These are phyloP conservation scores for Laticauda laticaudata DNA, from an alignment of 2,113 vertebrate genomes.

Conservation along the genomic window DNA sequence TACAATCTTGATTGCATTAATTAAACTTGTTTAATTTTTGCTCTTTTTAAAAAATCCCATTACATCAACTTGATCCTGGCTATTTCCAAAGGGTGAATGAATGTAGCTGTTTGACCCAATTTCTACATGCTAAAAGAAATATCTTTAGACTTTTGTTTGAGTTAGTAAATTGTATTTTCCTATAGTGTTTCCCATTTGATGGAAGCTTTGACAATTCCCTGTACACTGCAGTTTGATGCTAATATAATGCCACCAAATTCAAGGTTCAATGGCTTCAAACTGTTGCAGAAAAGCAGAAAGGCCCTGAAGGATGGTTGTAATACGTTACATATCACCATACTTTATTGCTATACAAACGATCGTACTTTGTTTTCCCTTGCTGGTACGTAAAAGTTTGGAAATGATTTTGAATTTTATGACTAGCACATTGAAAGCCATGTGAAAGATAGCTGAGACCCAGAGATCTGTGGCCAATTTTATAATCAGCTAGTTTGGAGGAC, in stretches of 20 bases:
- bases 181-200: background rate
- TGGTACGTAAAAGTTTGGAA: background rate
- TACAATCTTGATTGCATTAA: slow-evolving; percentile 22
- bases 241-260: slow-evolving; percentile 2
- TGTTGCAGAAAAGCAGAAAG: background rate
- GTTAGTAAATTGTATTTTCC: background rate
- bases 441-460: background rate
- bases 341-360: slow-evolving; percentile 2
- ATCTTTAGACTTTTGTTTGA: background rate
- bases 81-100: background rate
- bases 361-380: background rate
- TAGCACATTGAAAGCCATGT: background rate
- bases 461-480: background rate
- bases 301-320: background rate
- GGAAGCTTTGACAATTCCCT: background rate
- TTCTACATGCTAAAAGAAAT: background rate
- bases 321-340: background rate
- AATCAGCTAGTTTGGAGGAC: background rate
- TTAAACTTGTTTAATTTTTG: slow-evolving; percentile 46
- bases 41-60: background rate
- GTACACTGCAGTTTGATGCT: background rate
- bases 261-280: background rate
- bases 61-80: slow-evolving; percentile 11
- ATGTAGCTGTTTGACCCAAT: background rate
- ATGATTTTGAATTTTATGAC: background rate